Percentiles rank a stretch among this genome's conserved stretches.
Evolutionary conservation across 2,888 invertebrate species (phyloP).

Genomic region (Pristionchus exspectatus): DNA sequence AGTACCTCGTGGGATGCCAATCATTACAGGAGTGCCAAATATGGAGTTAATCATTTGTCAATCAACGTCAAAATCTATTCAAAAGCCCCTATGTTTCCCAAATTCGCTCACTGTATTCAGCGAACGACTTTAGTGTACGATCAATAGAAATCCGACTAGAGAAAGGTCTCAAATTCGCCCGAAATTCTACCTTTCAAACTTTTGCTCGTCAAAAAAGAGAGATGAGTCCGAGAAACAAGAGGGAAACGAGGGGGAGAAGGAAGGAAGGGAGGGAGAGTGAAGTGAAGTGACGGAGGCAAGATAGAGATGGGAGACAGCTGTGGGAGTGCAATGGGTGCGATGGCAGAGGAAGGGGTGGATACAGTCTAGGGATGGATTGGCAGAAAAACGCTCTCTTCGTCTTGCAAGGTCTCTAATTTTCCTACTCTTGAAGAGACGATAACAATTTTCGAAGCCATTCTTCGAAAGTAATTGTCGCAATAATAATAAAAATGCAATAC

Average conservation of each 20-base stretch:
- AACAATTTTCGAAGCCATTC: too few species aligned
- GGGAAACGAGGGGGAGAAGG: conserved; percentile 2
- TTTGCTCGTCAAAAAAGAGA: background rate
- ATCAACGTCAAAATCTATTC: background rate
- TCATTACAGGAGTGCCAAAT: background rate
- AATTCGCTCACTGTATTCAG: background rate
- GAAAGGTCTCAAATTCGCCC: background rate
- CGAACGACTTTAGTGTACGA: background rate
- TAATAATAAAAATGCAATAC: too few species aligned
- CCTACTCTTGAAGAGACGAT: background rate
- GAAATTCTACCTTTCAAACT: background rate
- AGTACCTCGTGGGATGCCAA: background rate
- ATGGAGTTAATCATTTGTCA: background rate
- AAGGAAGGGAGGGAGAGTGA: background rate
- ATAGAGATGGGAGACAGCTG: background rate
- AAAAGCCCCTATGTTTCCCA: background rate
- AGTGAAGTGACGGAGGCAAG: background rate
- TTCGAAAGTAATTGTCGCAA: too few species aligned
- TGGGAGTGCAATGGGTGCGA: conserved; percentile 3
- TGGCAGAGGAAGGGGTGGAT: background rate
- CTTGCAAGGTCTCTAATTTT: too few species aligned
- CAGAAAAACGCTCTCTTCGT: too few species aligned
- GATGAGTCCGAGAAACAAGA: background rate
- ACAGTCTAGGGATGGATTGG: too few species aligned
- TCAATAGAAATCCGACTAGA: background rate